These are phyloP conservation scores for Willowsia nigromaculata DNA, from an alignment of 2,888 invertebrate species.

Conservation along the genomic window DNA sequence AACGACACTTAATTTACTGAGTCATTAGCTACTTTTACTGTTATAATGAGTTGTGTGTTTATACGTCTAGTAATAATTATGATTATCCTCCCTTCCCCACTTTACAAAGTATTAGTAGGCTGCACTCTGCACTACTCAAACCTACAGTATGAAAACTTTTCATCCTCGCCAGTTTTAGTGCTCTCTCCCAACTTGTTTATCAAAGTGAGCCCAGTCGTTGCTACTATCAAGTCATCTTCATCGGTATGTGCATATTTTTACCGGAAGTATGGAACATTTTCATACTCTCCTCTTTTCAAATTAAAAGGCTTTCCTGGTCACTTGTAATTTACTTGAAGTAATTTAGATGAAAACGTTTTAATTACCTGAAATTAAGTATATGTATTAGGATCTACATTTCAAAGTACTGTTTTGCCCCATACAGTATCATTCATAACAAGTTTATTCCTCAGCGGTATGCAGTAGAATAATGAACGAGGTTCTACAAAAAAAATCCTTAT, in stretches of 20 bases:
- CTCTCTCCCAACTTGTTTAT: no score
- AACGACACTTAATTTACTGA: neutral
- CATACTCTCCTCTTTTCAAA: conserved; percentile 6
- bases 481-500: neutral
- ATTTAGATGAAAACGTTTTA: conserved; percentile 20
- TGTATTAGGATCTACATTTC: neutral
- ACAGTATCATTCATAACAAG: neutral
- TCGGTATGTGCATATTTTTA: neutral
- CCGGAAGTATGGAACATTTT: conserved; percentile 24
- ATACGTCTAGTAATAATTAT: no score
- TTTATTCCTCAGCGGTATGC: neutral
- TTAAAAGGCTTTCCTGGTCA: conserved; percentile 56
- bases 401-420: neutral
- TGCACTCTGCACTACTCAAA: no score
- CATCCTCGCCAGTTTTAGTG: no score
- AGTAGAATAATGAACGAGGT: neutral
- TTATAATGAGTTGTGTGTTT: no score
- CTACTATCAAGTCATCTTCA: neutral
- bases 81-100: no score
- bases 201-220: neutral
- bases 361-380: neutral
- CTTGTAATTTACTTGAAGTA: conserved; percentile 28
- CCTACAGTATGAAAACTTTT: no score
- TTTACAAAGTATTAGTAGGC: no score
- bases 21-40: no score